phyloP scores from a whole-genome alignment of 2,113 vertebrate genomes.

The Colistium nudipinnis region DNA sequence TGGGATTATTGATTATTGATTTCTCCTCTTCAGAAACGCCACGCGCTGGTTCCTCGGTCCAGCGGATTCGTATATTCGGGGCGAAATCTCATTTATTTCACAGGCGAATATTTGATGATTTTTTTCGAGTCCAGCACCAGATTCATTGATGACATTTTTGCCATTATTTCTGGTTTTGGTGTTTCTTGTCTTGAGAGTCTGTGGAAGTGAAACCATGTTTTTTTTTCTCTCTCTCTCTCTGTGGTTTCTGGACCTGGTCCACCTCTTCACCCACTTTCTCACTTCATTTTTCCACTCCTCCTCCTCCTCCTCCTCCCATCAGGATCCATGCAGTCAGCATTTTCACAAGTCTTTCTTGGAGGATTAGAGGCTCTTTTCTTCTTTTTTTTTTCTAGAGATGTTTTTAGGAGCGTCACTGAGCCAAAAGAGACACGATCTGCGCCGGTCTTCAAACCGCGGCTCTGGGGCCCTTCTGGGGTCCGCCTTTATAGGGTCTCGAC shows the following conservation, averaged over 20 bases:
- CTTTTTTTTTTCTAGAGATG: conserved; percentile 11
- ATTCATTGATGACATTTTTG: no score
- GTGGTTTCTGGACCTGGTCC: conserved; percentile 19
- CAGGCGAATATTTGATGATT: no score
- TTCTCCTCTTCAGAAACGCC: no score
- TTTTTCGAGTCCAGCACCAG: no score
- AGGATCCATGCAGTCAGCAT: conserved; percentile 40
- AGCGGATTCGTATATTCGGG: no score
- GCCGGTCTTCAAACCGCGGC: background rate
- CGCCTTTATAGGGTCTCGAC: background rate
- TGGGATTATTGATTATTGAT: no score
- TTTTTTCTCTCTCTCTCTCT: background rate
- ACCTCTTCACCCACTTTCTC: background rate
- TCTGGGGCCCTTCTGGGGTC: background rate
- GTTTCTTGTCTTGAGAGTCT: no score
- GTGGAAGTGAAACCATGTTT: no score
- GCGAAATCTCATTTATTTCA: no score
- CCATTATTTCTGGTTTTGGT: no score
- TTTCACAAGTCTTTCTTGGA: conserved; percentile 15
- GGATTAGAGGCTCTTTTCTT: conserved; percentile 2
- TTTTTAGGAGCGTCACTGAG: conserved; percentile 8
- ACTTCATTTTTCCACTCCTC: conserved; percentile 7
- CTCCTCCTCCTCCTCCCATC: conserved; percentile 2
- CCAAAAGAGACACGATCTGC: conserved; percentile 36
- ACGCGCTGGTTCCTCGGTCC: no score